Evolutionary conservation across 2,113 vertebrate genomes (phyloP).

Genomic region (Todiramphus saurophagus): DNA sequence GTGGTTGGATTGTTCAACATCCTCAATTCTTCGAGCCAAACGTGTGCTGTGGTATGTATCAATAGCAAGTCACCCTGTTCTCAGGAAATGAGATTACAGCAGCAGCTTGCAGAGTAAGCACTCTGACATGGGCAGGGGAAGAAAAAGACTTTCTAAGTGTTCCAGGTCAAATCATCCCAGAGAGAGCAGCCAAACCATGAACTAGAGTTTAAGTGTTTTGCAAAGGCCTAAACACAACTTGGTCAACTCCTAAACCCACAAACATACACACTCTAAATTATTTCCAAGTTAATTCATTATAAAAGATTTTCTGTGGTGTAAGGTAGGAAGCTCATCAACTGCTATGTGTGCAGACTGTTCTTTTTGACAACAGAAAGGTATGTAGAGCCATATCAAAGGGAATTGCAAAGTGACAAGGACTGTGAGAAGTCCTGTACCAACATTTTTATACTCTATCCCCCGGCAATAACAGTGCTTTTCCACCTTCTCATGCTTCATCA

Average conservation of each 20-base stretch:
- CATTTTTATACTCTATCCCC: not conserved
- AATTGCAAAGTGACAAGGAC: not conserved
- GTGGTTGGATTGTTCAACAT: not conserved
- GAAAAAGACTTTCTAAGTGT: not conserved
- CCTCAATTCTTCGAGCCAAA: not conserved
- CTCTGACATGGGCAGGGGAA: not conserved
- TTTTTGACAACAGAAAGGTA: not conserved
- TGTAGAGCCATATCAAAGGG: not conserved
- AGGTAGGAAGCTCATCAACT: not conserved
- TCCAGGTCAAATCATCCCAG: not conserved
- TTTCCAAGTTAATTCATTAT: not conserved
- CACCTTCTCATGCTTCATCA: not conserved
- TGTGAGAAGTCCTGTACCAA: not conserved
- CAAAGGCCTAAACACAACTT: not conserved
- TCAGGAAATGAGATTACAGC: not conserved
- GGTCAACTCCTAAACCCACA: not conserved
- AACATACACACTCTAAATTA: not conserved
- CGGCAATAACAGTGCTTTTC: not conserved
- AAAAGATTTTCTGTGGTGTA: not conserved
- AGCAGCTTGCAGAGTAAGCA: not conserved
- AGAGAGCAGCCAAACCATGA: not conserved
- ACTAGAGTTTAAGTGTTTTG: not conserved
- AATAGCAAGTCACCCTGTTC: not conserved
- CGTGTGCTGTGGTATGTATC: not conserved
- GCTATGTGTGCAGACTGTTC: not conserved